A percentile compares a stretch with the other conserved stretches of the same genome.
phyloP scores from a whole-genome alignment of 2,113 vertebrate genomes.

The Zosterops japonicus region DNA sequence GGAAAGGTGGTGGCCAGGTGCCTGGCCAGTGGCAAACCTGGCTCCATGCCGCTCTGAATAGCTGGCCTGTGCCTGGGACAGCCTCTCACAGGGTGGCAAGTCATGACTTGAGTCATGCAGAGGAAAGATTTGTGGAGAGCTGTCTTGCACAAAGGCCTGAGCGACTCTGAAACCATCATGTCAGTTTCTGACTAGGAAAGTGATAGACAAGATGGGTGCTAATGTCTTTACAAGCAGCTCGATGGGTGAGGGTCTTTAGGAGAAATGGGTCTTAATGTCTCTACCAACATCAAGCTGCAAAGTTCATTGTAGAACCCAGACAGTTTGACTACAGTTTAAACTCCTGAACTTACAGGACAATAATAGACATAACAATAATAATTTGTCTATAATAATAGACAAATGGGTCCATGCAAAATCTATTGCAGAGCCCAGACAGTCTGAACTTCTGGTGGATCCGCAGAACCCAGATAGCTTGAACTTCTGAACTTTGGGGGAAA shows the following conservation, averaged over 20 bases:
- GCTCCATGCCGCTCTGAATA: conserved; percentile 8
- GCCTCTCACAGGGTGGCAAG: background rate
- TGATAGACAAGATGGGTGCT: background rate
- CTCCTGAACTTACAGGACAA: background rate
- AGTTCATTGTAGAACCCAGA: background rate
- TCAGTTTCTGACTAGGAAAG: background rate
- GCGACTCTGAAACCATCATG: background rate
- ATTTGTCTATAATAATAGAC: too few species aligned
- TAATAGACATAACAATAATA: too few species aligned
- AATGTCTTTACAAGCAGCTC: background rate
- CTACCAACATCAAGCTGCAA: background rate
- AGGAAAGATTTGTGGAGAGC: background rate
- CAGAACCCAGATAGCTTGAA: background rate
- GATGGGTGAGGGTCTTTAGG: background rate
- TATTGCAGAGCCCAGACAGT: background rate
- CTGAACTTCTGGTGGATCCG: background rate
- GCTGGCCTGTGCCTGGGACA: background rate
- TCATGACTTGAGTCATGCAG: background rate
- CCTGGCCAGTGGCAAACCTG: background rate
- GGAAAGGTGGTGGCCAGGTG: conserved; percentile 51
- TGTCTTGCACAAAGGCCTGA: background rate
- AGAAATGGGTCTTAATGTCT: background rate
- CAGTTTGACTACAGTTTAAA: background rate
- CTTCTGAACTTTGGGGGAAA: background rate
- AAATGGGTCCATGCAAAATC: background rate